A percentile compares a stretch with the other conserved stretches of the same genome.
Evolutionary conservation across 2,888 invertebrate species (phyloP).

Genomic region (Caradrina clavipalpis): DNA sequence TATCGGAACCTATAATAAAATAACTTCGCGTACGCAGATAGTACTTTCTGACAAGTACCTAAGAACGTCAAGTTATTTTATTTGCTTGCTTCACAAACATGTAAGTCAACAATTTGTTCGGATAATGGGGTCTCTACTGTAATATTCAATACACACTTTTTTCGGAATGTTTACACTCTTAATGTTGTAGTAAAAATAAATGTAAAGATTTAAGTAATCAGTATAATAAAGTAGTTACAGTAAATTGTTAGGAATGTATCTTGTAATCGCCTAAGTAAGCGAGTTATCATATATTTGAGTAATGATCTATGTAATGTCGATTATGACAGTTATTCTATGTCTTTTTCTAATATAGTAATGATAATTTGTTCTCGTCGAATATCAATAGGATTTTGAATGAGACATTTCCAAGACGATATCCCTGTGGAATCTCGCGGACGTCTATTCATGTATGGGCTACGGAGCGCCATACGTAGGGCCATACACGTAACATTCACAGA

Average conservation of each 20-base stretch:
- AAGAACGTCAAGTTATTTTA: slow-evolving; percentile 7
- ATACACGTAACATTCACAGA: neutral
- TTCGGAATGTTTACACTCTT: slow-evolving; percentile 50
- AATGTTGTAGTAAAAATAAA: slow-evolving; percentile 44
- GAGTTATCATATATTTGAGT: slow-evolving; percentile 40
- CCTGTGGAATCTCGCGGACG: neutral
- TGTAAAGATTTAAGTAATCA: slow-evolving; percentile 44
- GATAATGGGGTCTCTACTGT: slow-evolving; percentile 44
- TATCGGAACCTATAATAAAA: neutral
- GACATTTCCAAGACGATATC: neutral
- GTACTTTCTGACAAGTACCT: neutral
- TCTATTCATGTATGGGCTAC: neutral
- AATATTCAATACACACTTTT: slow-evolving; percentile 35
- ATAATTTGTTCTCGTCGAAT: slow-evolving; percentile 8
- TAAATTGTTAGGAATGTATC: slow-evolving; percentile 58
- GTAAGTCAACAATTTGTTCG: slow-evolving; percentile 5
- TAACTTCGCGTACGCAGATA: too few relatives aligned
- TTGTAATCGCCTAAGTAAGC: slow-evolving; percentile 54
- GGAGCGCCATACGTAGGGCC: too few relatives aligned
- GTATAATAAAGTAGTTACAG: slow-evolving; percentile 43
- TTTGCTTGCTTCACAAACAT: neutral
- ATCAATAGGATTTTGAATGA: slow-evolving; percentile 27
- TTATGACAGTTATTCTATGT: slow-evolving; percentile 11
- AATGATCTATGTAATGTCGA: slow-evolving; percentile 30
- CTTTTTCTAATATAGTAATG: slow-evolving; percentile 14